Conservation (phyloP, 1,140 invertebrate genomes). For the Drosophila funebris region DNA sequence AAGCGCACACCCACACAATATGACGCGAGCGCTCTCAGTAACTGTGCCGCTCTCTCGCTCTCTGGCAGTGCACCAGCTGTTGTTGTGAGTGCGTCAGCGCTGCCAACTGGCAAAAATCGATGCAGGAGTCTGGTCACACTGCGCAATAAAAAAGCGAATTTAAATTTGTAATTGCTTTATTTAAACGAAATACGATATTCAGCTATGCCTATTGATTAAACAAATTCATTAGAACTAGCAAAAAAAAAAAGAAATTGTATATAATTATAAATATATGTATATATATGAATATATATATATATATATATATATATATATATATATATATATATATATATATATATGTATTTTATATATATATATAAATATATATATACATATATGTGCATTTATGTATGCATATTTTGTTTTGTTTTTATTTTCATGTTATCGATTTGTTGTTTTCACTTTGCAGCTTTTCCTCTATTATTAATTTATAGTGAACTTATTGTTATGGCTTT, state of each 20-base stretch:
- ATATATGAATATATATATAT: too few relatives aligned
- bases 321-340: too few relatives aligned
- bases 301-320: too few relatives aligned
- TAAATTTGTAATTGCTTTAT: slow-evolving; percentile 56
- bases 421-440: neutral
- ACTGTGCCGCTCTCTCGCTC: neutral
- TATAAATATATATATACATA: too few relatives aligned
- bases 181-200: slow-evolving; percentile 50
- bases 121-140: slow-evolving; percentile 5
- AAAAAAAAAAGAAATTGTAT: slow-evolving; percentile 50
- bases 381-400: slow-evolving; percentile 24
- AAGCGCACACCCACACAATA: slow-evolving; percentile 16
- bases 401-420: slow-evolving; percentile 1
- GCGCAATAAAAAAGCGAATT: neutral
- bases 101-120: neutral
- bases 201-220: slow-evolving; percentile 51
- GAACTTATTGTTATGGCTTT: slow-evolving; percentile 79
- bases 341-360: too few relatives aligned
- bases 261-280: slow-evolving; percentile 24
- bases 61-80: slow-evolving; percentile 20
- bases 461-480: slow-evolving; percentile 59
- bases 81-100: slow-evolving; percentile 6
- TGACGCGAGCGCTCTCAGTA: slow-evolving; percentile 23
- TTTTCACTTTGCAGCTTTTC: neutral
- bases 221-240: slow-evolving; percentile 49